These are phyloP conservation scores for Albula goreensis DNA, from an alignment of 2,113 vertebrate genomes.

Conservation along the genomic window DNA sequence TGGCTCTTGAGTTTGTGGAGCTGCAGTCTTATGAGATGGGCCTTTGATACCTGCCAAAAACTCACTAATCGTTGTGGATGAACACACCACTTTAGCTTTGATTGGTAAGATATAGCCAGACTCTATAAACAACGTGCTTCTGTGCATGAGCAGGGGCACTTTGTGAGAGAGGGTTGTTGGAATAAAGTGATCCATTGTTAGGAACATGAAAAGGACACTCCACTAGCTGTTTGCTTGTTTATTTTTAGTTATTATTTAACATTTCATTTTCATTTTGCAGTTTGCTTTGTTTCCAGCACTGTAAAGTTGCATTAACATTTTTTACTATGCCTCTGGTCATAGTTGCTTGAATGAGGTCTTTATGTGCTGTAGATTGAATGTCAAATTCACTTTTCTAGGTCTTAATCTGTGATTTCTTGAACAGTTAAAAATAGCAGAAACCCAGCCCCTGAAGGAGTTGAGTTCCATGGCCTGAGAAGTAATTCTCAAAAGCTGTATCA, in stretches of 20 bases:
- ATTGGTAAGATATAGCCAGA: background rate
- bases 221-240: background rate
- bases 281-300: background rate
- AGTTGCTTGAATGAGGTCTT: background rate
- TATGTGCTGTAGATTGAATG: background rate
- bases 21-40: background rate
- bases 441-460: background rate
- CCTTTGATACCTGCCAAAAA: background rate
- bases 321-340: background rate
- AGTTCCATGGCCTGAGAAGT: background rate
- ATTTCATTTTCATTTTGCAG: background rate
- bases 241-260: background rate
- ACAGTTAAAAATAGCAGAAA: background rate
- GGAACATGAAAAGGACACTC: background rate
- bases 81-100: background rate
- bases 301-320: background rate
- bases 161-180: too few species aligned
- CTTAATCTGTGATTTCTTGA: background rate
- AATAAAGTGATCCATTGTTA: too few species aligned
- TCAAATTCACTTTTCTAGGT: background rate
- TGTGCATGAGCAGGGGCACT: too few species aligned
- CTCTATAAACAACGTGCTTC: background rate
- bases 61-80: background rate
- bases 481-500: background rate
- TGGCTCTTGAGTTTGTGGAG: background rate